phyloP scores from a whole-genome alignment of 2,888 invertebrate genomes.

The Petrolisthes cinctipes region DNA sequence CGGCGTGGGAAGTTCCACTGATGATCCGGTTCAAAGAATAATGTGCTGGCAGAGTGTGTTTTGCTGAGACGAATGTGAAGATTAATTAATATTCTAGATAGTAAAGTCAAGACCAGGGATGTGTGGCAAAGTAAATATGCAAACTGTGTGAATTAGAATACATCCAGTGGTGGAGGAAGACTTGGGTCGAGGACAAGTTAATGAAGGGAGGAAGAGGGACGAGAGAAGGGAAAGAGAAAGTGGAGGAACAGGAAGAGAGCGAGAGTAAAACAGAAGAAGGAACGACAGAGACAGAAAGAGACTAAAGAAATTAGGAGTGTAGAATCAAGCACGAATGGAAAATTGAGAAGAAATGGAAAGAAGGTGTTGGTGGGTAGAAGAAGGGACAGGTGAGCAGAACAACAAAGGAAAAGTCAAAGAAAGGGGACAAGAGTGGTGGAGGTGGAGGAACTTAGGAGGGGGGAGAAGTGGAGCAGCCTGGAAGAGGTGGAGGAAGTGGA shows the following conservation, averaged over 20 bases:
- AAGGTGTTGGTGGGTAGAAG: neutral
- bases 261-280: neutral
- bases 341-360: neutral
- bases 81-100: no score
- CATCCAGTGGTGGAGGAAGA: no score
- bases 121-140: no score
- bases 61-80: no score
- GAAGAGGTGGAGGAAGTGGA: neutral
- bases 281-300: neutral
- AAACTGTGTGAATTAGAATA: no score
- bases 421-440: neutral
- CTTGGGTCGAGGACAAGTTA: no score
- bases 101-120: no score
- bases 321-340: neutral
- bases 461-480: neutral
- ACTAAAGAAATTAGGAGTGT: neutral
- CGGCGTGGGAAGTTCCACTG: no score
- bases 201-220: neutral
- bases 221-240: neutral
- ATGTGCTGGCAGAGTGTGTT: no score
- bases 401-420: conserved; percentile 2
- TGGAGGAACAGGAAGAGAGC: neutral
- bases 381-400: neutral
- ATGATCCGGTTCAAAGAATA: no score
- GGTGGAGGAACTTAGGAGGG: neutral